These are phyloP conservation scores for Lophochroa leadbeateri DNA, from an alignment of 2,113 vertebrate species.

Conservation along the genomic window DNA sequence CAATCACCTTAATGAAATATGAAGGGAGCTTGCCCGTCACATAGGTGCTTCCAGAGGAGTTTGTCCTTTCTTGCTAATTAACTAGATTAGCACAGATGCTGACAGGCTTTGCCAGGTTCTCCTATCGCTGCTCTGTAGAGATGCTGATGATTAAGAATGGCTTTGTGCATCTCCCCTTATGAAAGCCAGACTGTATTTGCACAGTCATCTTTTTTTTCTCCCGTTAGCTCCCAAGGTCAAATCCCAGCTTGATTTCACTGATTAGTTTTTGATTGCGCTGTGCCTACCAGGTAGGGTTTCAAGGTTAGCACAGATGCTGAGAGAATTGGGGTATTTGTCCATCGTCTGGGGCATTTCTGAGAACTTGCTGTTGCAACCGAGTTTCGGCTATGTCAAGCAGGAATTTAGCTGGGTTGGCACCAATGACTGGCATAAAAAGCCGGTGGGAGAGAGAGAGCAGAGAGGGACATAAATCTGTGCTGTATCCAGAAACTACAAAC, in stretches of 20 bases:
- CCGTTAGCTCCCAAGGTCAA: not conserved
- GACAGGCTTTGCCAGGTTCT: not conserved
- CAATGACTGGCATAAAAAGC: not conserved
- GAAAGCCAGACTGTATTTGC: conserved; percentile 7
- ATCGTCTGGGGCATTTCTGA: not conserved
- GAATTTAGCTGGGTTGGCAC: not conserved
- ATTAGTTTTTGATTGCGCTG: conserved; percentile 55
- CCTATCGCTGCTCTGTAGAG: not conserved
- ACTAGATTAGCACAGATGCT: conserved; percentile 37
- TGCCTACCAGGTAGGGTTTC: conserved; percentile 15
- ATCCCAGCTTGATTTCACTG: conserved; percentile 50
- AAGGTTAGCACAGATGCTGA: conserved; percentile 20
- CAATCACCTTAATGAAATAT: conserved; percentile 16
- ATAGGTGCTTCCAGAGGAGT: conserved; percentile 21
- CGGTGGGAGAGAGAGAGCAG: not conserved
- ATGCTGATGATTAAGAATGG: not conserved
- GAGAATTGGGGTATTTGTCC: conserved; percentile 20
- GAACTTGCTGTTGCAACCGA: not conserved
- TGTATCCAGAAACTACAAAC: not conserved
- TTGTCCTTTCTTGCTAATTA: conserved; percentile 65
- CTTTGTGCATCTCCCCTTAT: not conserved
- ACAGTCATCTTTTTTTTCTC: conserved; percentile 14
- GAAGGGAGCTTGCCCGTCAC: not conserved
- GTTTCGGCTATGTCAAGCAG: not conserved
- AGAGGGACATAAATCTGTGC: not conserved